Conservation (phyloP, 2,113 vertebrate species). For the Tor tambroides region DNA sequence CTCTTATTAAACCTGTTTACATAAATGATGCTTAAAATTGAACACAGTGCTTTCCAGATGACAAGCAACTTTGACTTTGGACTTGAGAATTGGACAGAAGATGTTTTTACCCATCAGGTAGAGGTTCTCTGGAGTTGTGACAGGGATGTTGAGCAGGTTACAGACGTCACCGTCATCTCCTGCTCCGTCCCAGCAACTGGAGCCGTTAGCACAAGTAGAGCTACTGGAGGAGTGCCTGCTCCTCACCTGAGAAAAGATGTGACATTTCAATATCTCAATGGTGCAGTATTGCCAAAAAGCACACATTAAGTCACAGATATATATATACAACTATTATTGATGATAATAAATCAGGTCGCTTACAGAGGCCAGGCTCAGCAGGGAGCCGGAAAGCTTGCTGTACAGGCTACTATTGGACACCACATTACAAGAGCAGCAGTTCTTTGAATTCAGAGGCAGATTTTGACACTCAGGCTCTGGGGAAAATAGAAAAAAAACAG, state of each 20-base stretch:
- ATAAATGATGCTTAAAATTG: background rate
- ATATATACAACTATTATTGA: background rate
- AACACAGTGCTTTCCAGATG: background rate
- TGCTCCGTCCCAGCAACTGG: slow-evolving; percentile 85
- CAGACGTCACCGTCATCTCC: slow-evolving; percentile 81
- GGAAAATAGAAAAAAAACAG: background rate
- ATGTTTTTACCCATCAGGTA: slow-evolving; percentile 90
- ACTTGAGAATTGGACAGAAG: background rate
- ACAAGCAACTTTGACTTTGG: no score
- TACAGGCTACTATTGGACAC: slow-evolving; percentile 79
- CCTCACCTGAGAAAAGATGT: slow-evolving; percentile 77
- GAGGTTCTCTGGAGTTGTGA: slow-evolving; percentile 93
- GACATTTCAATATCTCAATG: background rate
- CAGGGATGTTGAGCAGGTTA: slow-evolving; percentile 86
- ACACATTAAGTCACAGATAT: background rate
- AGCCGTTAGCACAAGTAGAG: slow-evolving; percentile 85
- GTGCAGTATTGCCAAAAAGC: background rate
- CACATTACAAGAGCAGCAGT: slow-evolving; percentile 74
- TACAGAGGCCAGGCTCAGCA: slow-evolving; percentile 90
- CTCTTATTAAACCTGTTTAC: background rate
- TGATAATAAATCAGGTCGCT: slow-evolving; percentile 57
- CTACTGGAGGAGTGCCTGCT: slow-evolving; percentile 90
- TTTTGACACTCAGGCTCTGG: slow-evolving; percentile 85
- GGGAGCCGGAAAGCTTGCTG: slow-evolving; percentile 87
- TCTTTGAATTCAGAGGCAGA: slow-evolving; percentile 85